Percentiles rank a stretch among this genome's conserved stretches.
phyloP scores from a whole-genome alignment of 2,113 vertebrate genomes.

The Acanthisitta chloris region DNA sequence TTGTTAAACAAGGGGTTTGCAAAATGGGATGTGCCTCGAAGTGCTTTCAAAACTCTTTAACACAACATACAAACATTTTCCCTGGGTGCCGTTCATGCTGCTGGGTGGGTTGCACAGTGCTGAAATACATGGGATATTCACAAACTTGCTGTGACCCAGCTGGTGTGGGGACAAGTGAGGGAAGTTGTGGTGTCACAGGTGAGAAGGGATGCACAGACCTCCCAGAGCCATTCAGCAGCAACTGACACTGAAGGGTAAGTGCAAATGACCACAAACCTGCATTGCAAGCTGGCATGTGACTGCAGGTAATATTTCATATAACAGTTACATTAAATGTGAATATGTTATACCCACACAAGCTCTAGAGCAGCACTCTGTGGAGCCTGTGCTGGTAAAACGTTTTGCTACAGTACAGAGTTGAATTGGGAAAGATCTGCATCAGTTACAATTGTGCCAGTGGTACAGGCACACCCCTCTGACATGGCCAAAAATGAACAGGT shows the following conservation, averaged over 20 bases:
- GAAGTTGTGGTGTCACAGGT: background rate
- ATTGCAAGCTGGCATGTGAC: background rate
- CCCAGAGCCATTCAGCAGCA: background rate
- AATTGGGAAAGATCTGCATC: background rate
- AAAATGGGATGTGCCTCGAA: background rate
- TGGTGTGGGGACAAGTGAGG: accelerated
- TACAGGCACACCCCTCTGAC: background rate
- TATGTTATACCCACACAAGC: background rate
- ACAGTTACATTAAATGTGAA: background rate
- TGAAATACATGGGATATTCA: accelerated
- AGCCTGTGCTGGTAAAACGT: background rate
- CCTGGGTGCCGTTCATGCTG: background rate
- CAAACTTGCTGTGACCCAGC: background rate
- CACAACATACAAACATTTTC: background rate
- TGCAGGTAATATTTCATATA: background rate
- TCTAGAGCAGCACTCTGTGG: background rate
- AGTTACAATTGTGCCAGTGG: background rate
- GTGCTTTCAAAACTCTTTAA: background rate
- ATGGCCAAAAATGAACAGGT: background rate
- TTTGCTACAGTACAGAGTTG: background rate
- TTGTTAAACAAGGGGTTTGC: background rate
- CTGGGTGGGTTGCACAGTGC: background rate
- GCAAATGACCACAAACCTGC: background rate
- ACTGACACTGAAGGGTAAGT: background rate
- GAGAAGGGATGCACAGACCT: background rate